Base-by-base conservation (phyloP, 2,888 invertebrate species). In the Globia sparganii region DNA sequence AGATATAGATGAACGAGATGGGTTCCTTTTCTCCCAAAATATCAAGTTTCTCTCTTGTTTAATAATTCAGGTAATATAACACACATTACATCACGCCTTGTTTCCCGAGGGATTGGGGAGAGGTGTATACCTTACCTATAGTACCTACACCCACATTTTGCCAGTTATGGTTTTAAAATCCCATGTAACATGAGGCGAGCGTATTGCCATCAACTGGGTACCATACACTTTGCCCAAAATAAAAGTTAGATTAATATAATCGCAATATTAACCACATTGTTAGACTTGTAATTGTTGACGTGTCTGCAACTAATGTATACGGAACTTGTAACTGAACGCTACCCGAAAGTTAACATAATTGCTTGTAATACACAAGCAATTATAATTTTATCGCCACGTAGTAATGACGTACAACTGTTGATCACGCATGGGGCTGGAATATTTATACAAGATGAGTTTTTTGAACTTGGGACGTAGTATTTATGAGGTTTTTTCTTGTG, bases 391-490 rank as follows among this genome's bases (percentile, higher is more conserved):
- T 66, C n/a, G 79, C 15, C 49, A 13, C 13, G 28, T 61, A n/a
- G 25, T 70, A 31, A 58, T 80, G 75, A 77, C 46, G 62, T 75
- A 72, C 25, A 67, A 40, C 58, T 25, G 64, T 70, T 70, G 56
- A 68, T 65, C 87, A 85, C 85, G 85, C 87, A 73, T 56, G 37
- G 31, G 34, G 40, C 13, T 37, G 31, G n/a, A 67, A 68, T 28
- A 18, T 43, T 70, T n/a, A 37, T 64, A 72, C n/a, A n/a, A 43
- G 15, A 3, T 49, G 40, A 0, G 0, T 72, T 28, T 46, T 62
- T 78, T 46, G 3, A n/a, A 46, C 34, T 25, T 31, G 18, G 28
- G 59, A 25, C 46, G 31, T 43, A 66, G 31, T 43, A 66, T 65
- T 65, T 28, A 1, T 9, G 0, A 28, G 43, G 18, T 5, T 65